Base-by-base conservation (phyloP, 1,140 invertebrate species). In the Choristoneura fumiferana region DNA sequence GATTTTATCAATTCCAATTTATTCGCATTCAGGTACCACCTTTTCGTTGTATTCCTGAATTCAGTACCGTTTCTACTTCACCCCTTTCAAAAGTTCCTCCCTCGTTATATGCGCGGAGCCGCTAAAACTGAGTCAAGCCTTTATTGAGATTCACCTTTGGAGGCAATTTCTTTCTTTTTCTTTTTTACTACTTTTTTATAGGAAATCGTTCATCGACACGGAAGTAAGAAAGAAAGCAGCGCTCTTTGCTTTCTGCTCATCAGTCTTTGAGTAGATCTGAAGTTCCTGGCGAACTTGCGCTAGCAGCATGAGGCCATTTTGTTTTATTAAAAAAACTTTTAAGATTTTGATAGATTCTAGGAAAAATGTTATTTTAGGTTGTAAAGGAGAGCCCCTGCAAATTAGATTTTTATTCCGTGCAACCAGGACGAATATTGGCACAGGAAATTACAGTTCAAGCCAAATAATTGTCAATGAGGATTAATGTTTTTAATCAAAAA, bases 71-170 rank as follows among this genome's bases (percentile, higher is more conserved):
- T 29, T 29, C 69, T 67, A 60, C 73, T 71, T 74, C 78, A 81
- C 81, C 81, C 84, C 75, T 84, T 85, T 74, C 71, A 80, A 76
- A 87, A 81, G 67, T 85, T 79, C 66, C 65, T 62, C 71, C 72
- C 74, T 68, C 62, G 70, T 87, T 79, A 81, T 84, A 83, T 76
- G 69, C 78, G 66, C 78, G 66, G 43, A 45, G 67, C 62, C 68
- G 37, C 39, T 45, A 59, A 72, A 78, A 67, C 64, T 65, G 58
- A 78, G 68, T 80, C 70, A 67, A 71, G 67, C 70, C 67, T 74
- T 77, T 76, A 82, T 81, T 82, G 76, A 76, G 73, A 84, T 84
- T 81, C 78, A 77, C 77, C 73, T 80, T 74, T 78, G 72, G 67
- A 60, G 69, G 68, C 73, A 75, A 72, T 77, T 73, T 70, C 57